Conservation (phyloP, 2,113 vertebrate species). For the Ophthalmolycus amberensis region DNA sequence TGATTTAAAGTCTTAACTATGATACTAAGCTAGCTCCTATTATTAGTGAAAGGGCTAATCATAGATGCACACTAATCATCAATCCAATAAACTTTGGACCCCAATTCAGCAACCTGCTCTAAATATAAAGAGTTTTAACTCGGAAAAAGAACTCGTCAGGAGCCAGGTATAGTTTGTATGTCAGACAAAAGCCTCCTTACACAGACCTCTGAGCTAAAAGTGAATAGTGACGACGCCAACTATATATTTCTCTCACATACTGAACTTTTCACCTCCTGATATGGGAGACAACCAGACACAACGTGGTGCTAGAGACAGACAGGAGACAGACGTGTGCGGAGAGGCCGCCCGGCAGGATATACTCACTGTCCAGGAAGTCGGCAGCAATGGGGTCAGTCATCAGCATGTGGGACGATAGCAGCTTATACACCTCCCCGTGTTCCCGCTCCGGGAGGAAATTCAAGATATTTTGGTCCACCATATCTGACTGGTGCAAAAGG, state of each 20-base stretch:
- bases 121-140: conserved; percentile 23
- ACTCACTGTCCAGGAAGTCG: conserved; percentile 89
- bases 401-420: conserved; percentile 88
- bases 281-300: conserved; percentile 27
- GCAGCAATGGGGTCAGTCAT: conserved; percentile 84
- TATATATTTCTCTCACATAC: neutral
- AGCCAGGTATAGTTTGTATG: conserved; percentile 5
- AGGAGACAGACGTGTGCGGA: conserved; percentile 5
- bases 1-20: conserved; percentile 80
- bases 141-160: neutral
- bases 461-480: conserved; percentile 95
- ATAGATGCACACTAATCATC: conserved; percentile 66
- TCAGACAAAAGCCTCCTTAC: neutral
- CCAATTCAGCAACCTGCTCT: conserved; percentile 49
- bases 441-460: conserved; percentile 93
- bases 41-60: conserved; percentile 79
- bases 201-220: neutral
- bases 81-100: conserved; percentile 70
- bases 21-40: conserved; percentile 76
- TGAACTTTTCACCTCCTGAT: conserved; percentile 25
- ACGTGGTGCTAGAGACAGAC: conserved; percentile 9
- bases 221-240: neutral
- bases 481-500: conserved; percentile 91
- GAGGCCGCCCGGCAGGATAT: conserved; percentile 32
- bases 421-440: conserved; percentile 89